These are phyloP conservation scores for Micrasema longulum DNA, from an alignment of 1,140 invertebrate species.

Conservation along the genomic window DNA sequence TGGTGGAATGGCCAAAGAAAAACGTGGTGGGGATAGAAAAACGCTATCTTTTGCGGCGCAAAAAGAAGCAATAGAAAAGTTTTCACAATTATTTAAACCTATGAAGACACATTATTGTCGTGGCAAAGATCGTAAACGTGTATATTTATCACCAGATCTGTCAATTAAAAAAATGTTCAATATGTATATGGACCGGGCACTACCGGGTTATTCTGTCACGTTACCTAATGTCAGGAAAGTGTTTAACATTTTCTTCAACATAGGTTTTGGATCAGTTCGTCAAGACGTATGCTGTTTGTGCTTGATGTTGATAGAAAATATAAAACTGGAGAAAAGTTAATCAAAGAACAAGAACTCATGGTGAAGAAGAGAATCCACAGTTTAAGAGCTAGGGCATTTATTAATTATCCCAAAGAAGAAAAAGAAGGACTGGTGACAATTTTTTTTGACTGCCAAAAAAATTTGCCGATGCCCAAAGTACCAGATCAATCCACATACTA, in stretches of 20 bases:
- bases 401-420: slow-evolving; percentile 55
- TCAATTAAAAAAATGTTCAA: no score
- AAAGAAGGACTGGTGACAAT: slow-evolving; percentile 51
- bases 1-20: not conserved
- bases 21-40: not conserved
- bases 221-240: no score
- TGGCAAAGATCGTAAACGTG: no score
- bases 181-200: no score
- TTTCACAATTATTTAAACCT: not conserved
- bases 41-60: not conserved
- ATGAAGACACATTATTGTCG: no score
- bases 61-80: not conserved
- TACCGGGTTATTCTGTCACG: no score
- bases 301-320: no score
- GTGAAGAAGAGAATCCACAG: slow-evolving; percentile 54
- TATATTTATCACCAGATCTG: no score
- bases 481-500: slow-evolving; percentile 58
- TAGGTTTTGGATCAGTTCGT: no score
- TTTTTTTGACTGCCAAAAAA: slow-evolving; percentile 62
- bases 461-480: slow-evolving; percentile 56
- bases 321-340: no score
- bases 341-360: not conserved
- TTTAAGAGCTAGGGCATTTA: slow-evolving; percentile 57
- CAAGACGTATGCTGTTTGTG: no score
- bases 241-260: no score